A percentile compares a stretch with the other conserved stretches of the same genome.
These are phyloP conservation scores for Caenorhabditis sp. DNA, from an alignment of 2,888 invertebrate genomes.

Conservation along the genomic window DNA sequence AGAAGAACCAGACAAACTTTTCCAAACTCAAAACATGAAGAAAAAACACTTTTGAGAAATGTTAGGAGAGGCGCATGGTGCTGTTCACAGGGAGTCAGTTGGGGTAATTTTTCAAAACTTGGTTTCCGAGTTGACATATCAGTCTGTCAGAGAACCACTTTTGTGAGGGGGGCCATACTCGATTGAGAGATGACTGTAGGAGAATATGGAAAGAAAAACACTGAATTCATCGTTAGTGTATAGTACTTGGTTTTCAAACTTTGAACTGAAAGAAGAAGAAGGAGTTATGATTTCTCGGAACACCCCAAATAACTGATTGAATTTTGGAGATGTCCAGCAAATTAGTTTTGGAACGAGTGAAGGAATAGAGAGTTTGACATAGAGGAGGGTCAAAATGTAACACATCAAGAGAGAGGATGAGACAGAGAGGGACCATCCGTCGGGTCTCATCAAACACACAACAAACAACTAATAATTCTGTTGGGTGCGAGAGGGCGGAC, in stretches of 20 bases:
- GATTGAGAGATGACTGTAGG: neutral
- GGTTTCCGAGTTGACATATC: constrained; percentile 46
- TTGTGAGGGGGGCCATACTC: neutral
- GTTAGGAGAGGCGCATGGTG: constrained; percentile 20
- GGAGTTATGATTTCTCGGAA: neutral
- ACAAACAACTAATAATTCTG: constrained; percentile 70
- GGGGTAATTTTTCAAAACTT: constrained; percentile 44
- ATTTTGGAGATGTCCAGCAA: constrained; percentile 19
- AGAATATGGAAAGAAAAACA: neutral
- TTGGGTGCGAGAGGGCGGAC: constrained; percentile 46
- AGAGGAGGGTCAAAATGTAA: constrained; percentile 33
- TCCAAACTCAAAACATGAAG: neutral
- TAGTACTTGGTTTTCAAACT: constrained; percentile 22
- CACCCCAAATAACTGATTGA: constrained; percentile 47
- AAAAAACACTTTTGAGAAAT: constrained; percentile 21
- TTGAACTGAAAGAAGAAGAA: constrained; percentile 3
- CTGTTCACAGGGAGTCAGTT: constrained; percentile 38
- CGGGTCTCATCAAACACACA: constrained; percentile 68
- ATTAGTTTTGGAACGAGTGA: constrained; percentile 44
- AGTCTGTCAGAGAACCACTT: constrained; percentile 42
- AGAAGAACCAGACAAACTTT: constrained; percentile 4
- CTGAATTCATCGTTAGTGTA: neutral
- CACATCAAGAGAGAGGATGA: constrained; percentile 38
- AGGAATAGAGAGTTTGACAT: neutral
- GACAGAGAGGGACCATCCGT: constrained; percentile 45